Evolutionary conservation across 2,888 invertebrate species (phyloP), one percentile per base, ranked within the genome.

Genomic region (Athripsodes cinereus): DNA sequence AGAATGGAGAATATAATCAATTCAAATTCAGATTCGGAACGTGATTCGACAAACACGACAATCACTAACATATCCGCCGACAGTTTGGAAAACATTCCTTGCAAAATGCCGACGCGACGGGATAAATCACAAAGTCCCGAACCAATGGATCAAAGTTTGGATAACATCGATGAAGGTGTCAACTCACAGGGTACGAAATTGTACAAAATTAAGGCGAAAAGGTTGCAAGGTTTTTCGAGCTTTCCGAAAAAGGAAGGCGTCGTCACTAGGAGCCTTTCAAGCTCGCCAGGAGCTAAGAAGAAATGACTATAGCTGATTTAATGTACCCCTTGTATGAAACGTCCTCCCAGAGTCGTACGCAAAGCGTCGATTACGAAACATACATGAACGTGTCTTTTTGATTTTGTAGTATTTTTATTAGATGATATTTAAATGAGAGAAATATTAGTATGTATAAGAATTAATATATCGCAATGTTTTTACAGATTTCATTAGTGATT

Each of bases 101-200:
- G 59, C 46, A 66, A 78, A 26, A 78, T 79, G 59, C 65, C 78
- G 13, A 71, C 78, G 63, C 77, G 78, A 72, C 65, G 78, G 57
- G 77, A 77, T 59, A 78, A 76, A 35, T 76, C 78, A 0, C 70
- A 66, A 55, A 78, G 75, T 49, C 77, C 78, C 0, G 64, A 64
- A 34, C 78, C 78, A 40, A 78, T 78, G 0, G 78, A 78, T 75
- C 78, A 78, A 50, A 74, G 74, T 34, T 74, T 76, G 46, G 74
- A 76, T 0, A 72, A 77, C 1, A 75, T 76, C 0, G 78, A 79
- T 21, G 79, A 79, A 62, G 72, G 75, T 0, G 73, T 70, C 44
- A 76, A 79, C 61, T 78, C 79, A 0, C 79, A 79, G 66, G 79
- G 79, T 0, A 78, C 78, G 61, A 77, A 77, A 61, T 64, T 79